Percentiles rank a stretch among this genome's conserved stretches.
Conservation (phyloP, 2,888 invertebrate genomes). For the Drosophila glabriapex region DNA sequence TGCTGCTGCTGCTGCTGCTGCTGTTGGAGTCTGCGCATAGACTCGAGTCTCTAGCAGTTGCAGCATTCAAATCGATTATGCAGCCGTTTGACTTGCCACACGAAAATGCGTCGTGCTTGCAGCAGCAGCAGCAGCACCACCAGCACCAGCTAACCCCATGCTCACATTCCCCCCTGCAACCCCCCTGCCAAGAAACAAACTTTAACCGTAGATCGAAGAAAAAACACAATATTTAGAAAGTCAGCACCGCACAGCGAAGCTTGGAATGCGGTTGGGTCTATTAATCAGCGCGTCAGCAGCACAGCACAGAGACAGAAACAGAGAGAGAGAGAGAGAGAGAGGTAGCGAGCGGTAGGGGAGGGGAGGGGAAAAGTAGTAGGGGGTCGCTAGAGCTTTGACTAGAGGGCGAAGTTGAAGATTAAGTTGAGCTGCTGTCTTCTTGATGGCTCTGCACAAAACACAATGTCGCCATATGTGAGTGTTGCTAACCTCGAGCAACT, state of each 20-base stretch:
- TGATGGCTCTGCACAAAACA: constrained; percentile 71
- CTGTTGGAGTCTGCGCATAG: constrained; percentile 23
- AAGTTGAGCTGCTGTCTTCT: constrained; percentile 56
- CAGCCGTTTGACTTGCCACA: constrained; percentile 55
- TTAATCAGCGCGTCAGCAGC: constrained; percentile 75
- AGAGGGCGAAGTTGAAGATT: constrained; percentile 51
- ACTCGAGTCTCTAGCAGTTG: constrained; percentile 37
- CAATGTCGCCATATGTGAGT: constrained; percentile 10
- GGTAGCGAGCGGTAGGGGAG: not conserved
- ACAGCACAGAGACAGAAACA: not conserved
- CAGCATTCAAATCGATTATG: constrained; percentile 78
- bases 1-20: not conserved
- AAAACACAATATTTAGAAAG: constrained; percentile 73
- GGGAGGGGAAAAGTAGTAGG: not conserved
- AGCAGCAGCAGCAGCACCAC: not conserved
- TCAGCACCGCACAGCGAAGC: constrained; percentile 62
- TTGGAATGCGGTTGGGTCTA: constrained; percentile 81
- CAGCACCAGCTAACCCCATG: not conserved
- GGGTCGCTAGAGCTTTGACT: constrained; percentile 15
- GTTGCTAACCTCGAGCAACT: constrained; percentile 7
- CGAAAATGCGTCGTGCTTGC: constrained; percentile 49
- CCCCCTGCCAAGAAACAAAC: not conserved
- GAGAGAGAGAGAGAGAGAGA: not conserved
- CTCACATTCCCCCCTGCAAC: not conserved
- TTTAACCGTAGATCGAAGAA: constrained; percentile 27